A percentile compares a stretch with the other conserved stretches of the same genome.
Evolutionary conservation across 1,140 invertebrate species (phyloP).

Genomic region (Trypoxylus dichotomus): DNA sequence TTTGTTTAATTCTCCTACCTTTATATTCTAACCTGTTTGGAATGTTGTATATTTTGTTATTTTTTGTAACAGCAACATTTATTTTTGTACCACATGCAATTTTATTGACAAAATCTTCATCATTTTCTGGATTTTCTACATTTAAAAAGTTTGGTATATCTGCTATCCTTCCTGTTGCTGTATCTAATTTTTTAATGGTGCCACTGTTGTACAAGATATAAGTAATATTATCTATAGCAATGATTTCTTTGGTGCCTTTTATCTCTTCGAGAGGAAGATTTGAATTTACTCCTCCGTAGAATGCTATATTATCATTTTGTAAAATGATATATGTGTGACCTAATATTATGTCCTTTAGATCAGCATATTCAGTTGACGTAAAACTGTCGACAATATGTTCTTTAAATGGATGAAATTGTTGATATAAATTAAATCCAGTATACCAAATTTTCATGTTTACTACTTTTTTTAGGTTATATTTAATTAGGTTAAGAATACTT

Average conservation of each 20-base stretch:
- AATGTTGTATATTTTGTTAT: slow-evolving; percentile 62
- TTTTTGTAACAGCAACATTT: slow-evolving; percentile 55
- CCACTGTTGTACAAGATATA: slow-evolving; percentile 31
- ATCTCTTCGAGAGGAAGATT: background rate
- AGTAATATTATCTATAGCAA: slow-evolving; percentile 37
- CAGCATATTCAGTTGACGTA: background rate
- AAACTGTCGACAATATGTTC: background rate
- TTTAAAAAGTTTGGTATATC: slow-evolving; percentile 28
- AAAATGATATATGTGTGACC: slow-evolving; percentile 5
- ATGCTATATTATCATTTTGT: background rate
- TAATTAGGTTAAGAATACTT: background rate
- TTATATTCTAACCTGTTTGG: slow-evolving; percentile 61
- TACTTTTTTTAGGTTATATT: background rate
- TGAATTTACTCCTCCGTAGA: background rate
- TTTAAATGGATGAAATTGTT: slow-evolving; percentile 43
- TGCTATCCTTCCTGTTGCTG: slow-evolving; percentile 21
- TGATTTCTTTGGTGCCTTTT: slow-evolving; percentile 31
- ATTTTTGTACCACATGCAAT: slow-evolving; percentile 55
- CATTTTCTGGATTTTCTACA: slow-evolving; percentile 32
- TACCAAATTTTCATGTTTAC: slow-evolving; percentile 38
- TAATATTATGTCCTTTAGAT: background rate
- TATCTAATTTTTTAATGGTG: slow-evolving; percentile 33
- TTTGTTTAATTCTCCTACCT: slow-evolving; percentile 60
- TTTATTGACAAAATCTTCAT: slow-evolving; percentile 46
- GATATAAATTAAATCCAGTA: slow-evolving; percentile 54